These are phyloP conservation scores for Petrocephalus sullivani DNA, from an alignment of 2,797 vertebrate species.

Conservation along the genomic window DNA sequence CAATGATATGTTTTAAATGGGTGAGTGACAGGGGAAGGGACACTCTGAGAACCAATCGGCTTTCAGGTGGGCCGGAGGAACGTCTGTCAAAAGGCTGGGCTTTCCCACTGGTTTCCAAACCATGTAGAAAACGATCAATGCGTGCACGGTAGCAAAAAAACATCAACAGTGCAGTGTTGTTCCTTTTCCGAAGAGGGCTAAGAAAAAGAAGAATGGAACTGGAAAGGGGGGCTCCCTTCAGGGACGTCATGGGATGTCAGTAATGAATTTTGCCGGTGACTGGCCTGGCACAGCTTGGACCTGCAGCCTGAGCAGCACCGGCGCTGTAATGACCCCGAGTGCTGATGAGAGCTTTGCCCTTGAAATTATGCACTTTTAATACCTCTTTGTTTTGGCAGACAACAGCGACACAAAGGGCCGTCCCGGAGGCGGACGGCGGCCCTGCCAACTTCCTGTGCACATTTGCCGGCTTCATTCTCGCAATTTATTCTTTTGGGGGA, in stretches of 20 bases:
- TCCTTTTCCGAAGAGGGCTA: constrained; percentile 60
- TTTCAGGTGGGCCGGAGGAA: constrained; percentile 16
- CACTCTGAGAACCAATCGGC: not conserved
- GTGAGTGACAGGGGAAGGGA: not conserved
- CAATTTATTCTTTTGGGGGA: not conserved
- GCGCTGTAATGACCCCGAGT: constrained; percentile 36
- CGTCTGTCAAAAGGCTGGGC: constrained; percentile 29
- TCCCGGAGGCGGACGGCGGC: not conserved
- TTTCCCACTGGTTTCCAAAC: constrained; percentile 23
- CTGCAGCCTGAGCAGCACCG: not conserved
- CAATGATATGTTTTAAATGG: not conserved
- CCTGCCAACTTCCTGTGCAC: not conserved
- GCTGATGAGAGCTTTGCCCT: constrained; percentile 30
- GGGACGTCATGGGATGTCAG: not conserved
- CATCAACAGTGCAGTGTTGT: constrained; percentile 50
- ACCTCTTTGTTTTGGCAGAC: constrained; percentile 20
- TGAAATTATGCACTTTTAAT: not conserved
- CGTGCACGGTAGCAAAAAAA: constrained; percentile 53
- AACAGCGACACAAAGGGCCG: not conserved
- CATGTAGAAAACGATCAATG: constrained; percentile 21
- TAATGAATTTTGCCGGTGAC: constrained; percentile 5
- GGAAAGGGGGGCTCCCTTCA: constrained; percentile 20
- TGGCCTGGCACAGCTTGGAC: not conserved
- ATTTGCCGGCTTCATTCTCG: not conserved
- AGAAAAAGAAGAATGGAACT: constrained; percentile 38